A percentile compares a stretch with the other conserved stretches of the same genome.
Evolutionary conservation across 2,888 invertebrate species (phyloP).

Genomic region (Nephrotoma flavescens): DNA sequence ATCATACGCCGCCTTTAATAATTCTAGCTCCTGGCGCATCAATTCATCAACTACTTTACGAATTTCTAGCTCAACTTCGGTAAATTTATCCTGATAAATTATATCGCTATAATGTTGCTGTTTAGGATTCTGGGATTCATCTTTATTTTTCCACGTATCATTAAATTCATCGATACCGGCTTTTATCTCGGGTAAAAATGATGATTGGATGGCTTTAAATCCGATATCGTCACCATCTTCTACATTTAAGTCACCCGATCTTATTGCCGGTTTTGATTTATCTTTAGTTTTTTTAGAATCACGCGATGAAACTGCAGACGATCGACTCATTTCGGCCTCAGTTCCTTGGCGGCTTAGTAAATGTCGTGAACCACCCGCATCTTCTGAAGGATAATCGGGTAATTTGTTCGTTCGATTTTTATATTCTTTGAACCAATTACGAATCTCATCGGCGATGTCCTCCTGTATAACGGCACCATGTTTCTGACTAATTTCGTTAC

Average conservation of each 20-base stretch:
- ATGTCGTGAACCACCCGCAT: slow-evolving; percentile 75
- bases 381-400: slow-evolving; percentile 84
- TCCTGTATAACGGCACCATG: slow-evolving; percentile 69
- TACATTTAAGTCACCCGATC: slow-evolving; percentile 36
- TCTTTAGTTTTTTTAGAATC: slow-evolving; percentile 67
- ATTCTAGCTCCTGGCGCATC: slow-evolving; percentile 51
- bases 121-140: slow-evolving; percentile 55
- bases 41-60: slow-evolving; percentile 66
- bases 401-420: slow-evolving; percentile 70
- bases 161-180: slow-evolving; percentile 60
- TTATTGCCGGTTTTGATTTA: slow-evolving; percentile 43
- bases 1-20: slow-evolving; percentile 59
- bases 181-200: slow-evolving; percentile 56
- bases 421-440: slow-evolving; percentile 75
- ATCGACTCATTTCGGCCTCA: slow-evolving; percentile 66
- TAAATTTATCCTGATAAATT: slow-evolving; percentile 69
- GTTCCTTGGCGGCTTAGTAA: slow-evolving; percentile 72
- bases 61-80: slow-evolving; percentile 69
- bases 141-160: slow-evolving; percentile 70
- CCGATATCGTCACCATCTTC: slow-evolving; percentile 42
- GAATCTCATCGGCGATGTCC: slow-evolving; percentile 71
- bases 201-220: slow-evolving; percentile 53
- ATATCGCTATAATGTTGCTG: slow-evolving; percentile 70
- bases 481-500: slow-evolving; percentile 49
- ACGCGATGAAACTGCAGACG: slow-evolving; percentile 59